Evolutionary conservation across 2,888 invertebrate species (phyloP), one percentile per base, ranked within the genome.

Genomic region (Callinectes sapidus): DNA sequence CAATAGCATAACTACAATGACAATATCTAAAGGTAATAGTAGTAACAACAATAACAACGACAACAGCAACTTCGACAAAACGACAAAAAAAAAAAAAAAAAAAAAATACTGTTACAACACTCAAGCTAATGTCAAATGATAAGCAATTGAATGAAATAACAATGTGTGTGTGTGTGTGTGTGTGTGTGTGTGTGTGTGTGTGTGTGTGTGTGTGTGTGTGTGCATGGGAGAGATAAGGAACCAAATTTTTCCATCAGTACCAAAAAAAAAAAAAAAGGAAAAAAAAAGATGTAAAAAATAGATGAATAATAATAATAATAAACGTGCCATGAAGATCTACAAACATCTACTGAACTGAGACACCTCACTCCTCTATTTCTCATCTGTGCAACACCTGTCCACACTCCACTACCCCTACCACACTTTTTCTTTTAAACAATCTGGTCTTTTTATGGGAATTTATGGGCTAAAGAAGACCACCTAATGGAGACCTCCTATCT

Each of bases 131-230:
- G 18, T 18, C 0, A 61, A 61, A 23, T 10, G 18, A 23, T 61
- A 61, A 16, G 61, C 18, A 23, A 23, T 18, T 61, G 10, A 48
- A 48, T 48, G 48, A 48, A 48, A 48, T 48, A 48, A 48, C 8
- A 18, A 23, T 61, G 61, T 61, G 61, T 61, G 61, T 61, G 61
- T 71, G 71, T 71, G 71, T 71, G 71, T 71, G 71, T 71, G 71
- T 71, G 71, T 71, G 71, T 71, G 71, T 71, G 71, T 71, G 71
- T 71, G 71, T 71, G 71, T 71, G 71, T 71, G 71, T 71, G 71
- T 71, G 71, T 71, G 71, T 71, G 71, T 71, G 71, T 71, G 71
- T 71, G 71, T 71, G 71, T 71, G 71, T 71, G 71, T 71, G 71
- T 71, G 71, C 28, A n/a, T 66, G 66, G 8, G 66, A 23, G 23